Base-by-base conservation (phyloP, 2,888 invertebrate genomes). In the Lasioglossum vierecki region DNA sequence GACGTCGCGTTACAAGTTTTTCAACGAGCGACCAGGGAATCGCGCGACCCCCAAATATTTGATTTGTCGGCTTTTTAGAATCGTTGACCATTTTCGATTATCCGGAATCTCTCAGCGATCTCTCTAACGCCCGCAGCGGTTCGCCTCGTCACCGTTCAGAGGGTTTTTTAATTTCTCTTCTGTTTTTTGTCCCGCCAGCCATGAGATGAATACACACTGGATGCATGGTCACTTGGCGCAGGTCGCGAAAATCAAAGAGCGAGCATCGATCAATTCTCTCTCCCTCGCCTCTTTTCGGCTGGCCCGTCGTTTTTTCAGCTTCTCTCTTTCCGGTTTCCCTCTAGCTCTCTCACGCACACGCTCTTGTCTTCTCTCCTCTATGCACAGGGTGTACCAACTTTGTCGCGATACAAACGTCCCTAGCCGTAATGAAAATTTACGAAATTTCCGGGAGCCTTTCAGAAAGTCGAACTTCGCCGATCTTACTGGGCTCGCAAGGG, bases 181-280 rank as follows among this genome's bases (percentile, higher is more conserved):
- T 79, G 79, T 84, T 87, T 88, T 89, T 89, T 87, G 82, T 87
- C 77, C 80, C 77, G 44, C 63, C 83, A 75, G 82, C 83, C 91
- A 88, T 87, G 88, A 88, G 88, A 91, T 87, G 89, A 90, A 90
- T 89, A 89, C 88, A 86, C 88, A 84, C 77, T 76, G 83, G 80
- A 82, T 85, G 85, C 84, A 85, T 79, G 82, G 83, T 82, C 85
- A 88, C 91, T 90, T 90, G 86, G 88, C 75, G 77, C 81, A 68
- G 84, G 73, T 89, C 86, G 89, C 83, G 81, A 88, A 90, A 90
- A 91, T 91, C 88, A 88, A 90, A 90, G 89, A 88, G 88, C 81
- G 84, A 76, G 80, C 88, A 85, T 86, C 88, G 88, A 86, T 86
- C 88, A 86, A 88, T 88, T 84, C 88, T 60, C 71, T 75, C 35